These are phyloP conservation scores for Psilopsiagon aymara DNA, from an alignment of 2,113 vertebrate genomes.

Conservation along the genomic window DNA sequence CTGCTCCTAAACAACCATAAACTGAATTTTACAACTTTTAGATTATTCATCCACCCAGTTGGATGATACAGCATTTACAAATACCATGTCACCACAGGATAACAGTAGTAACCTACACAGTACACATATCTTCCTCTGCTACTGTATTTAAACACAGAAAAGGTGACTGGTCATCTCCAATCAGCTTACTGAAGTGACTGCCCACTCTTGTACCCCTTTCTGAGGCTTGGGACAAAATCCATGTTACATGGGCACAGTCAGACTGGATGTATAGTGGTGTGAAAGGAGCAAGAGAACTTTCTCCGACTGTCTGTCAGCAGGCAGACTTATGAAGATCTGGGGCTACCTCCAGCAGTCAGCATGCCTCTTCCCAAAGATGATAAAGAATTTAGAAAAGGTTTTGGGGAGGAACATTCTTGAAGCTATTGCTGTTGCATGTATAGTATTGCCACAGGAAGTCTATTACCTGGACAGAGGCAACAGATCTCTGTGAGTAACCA, in stretches of 20 bases:
- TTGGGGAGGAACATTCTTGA: neutral
- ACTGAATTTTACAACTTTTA: neutral
- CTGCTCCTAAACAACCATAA: neutral
- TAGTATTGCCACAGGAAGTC: neutral
- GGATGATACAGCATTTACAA: neutral
- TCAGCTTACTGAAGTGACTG: neutral
- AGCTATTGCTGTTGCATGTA: neutral
- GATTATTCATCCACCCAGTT: neutral
- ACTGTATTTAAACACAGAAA: neutral
- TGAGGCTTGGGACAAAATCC: neutral
- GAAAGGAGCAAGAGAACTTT: neutral
- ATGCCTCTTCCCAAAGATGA: neutral
- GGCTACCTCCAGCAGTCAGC: neutral
- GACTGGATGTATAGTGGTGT: neutral
- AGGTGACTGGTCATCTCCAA: neutral
- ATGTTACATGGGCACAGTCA: neutral
- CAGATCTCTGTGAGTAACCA: neutral
- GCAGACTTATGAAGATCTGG: neutral
- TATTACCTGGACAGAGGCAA: neutral
- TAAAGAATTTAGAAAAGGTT: neutral
- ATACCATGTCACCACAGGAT: neutral
- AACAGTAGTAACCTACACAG: neutral
- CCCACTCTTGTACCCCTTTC: neutral
- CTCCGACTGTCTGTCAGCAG: neutral
- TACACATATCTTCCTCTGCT: neutral